Conservation (phyloP, 2,797 vertebrate genomes). For the Diglossa cyanea region DNA sequence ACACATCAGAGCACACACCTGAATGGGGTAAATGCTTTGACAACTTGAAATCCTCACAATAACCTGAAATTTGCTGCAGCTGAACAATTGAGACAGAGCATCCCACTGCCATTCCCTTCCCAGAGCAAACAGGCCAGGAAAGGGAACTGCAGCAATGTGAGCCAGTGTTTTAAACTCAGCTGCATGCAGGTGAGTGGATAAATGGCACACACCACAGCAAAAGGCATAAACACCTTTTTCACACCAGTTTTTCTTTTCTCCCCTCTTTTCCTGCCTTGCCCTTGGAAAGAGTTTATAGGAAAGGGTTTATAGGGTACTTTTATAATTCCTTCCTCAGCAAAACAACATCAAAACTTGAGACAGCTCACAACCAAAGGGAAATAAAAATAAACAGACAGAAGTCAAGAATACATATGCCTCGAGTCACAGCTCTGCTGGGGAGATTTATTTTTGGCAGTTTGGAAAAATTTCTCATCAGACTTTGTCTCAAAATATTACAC, state of each 20-base stretch:
- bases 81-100: not conserved
- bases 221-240: not conserved
- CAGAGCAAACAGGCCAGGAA: not conserved
- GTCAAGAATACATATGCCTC: conserved; percentile 29
- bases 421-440: conserved; percentile 3
- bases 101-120: not conserved
- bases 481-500: conserved; percentile 32
- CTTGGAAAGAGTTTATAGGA: not conserved
- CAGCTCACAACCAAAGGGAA: conserved; percentile 31
- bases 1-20: not conserved
- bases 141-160: not conserved
- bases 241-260: not conserved
- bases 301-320: not conserved
- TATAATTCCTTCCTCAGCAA: not conserved
- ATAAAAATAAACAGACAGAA: conserved; percentile 30
- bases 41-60: not conserved
- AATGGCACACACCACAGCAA: not conserved
- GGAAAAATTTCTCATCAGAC: conserved; percentile 50
- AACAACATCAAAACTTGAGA: conserved; percentile 15
- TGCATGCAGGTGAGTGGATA: not conserved
- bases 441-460: conserved; percentile 64
- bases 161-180: not conserved
- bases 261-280: not conserved
- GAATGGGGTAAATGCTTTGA: not conserved
- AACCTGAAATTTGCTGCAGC: not conserved